Conservation (phyloP, 2,113 vertebrate species). For the Piaya cayana region DNA sequence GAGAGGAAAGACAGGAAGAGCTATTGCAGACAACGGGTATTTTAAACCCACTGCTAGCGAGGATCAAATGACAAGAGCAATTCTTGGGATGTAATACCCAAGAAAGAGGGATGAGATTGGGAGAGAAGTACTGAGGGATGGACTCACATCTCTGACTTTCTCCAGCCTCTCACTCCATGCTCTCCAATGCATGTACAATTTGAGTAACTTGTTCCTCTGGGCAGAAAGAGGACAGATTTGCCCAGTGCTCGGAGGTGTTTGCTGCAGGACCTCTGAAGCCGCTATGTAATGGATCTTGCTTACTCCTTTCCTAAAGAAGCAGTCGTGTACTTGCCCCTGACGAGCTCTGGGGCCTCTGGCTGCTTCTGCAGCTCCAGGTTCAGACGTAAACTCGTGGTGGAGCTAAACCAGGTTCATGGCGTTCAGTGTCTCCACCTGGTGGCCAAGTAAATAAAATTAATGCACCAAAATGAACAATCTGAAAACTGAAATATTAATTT, state of each 20-base stretch:
- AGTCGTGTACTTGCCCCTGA: background rate
- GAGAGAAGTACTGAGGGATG: background rate
- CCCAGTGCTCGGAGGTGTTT: accelerated
- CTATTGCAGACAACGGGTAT: background rate
- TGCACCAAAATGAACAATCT: background rate
- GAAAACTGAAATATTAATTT: background rate
- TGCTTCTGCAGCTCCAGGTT: background rate
- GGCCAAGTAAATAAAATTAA: background rate
- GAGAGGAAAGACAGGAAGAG: background rate
- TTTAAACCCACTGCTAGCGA: background rate
- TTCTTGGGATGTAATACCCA: background rate
- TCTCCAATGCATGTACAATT: background rate
- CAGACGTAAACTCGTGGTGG: background rate
- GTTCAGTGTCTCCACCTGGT: background rate
- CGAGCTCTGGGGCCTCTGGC: background rate
- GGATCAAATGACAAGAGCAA: background rate
- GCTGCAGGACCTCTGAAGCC: background rate
- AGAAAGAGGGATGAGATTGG: background rate
- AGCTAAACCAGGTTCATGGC: background rate
- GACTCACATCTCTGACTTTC: background rate
- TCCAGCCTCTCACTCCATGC: background rate
- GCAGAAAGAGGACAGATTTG: background rate
- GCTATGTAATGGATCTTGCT: background rate
- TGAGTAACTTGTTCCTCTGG: background rate
- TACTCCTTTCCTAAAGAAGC: background rate